These are phyloP conservation scores for Odobenus rosmarus DNA, from an alignment of 2,113 vertebrate species.

Conservation along the genomic window DNA sequence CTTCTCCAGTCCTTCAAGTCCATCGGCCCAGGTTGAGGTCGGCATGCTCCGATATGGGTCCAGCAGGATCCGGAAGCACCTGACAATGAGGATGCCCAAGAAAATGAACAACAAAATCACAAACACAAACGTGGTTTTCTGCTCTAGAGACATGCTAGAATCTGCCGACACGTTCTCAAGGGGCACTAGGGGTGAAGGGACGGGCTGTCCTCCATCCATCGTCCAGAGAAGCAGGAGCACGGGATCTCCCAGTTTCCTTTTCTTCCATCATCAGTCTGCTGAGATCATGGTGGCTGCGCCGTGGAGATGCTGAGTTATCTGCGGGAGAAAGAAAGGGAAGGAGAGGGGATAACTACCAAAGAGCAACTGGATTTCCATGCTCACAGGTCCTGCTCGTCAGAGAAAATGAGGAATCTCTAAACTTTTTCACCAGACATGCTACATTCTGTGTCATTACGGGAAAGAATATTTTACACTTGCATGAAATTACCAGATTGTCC, in stretches of 20 bases:
- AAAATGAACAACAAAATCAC: conserved; percentile 92
- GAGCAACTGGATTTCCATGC: not conserved
- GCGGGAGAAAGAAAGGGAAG: conserved; percentile 14
- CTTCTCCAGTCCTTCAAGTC: conserved; percentile 91
- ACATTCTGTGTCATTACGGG: not conserved
- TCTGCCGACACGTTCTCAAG: conserved; percentile 78
- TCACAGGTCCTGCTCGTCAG: not conserved
- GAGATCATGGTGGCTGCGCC: conserved; percentile 58
- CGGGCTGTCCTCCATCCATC: conserved; percentile 87
- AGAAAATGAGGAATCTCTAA: not conserved
- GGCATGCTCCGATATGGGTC: conserved; percentile 91
- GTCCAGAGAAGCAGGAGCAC: conserved; percentile 81
- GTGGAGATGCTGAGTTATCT: conserved; percentile 6
- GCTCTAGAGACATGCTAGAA: conserved; percentile 89
- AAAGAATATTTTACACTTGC: not conserved
- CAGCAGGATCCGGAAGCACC: conserved; percentile 91
- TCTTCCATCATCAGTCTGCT: conserved; percentile 78
- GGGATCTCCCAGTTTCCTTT: conserved; percentile 76
- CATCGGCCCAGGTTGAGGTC: conserved; percentile 90
- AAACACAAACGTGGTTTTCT: conserved; percentile 91
- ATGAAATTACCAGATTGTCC: conserved; percentile 1
- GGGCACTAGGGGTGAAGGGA: conserved; percentile 85
- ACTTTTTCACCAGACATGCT: not conserved
- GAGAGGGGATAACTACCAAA: not conserved
- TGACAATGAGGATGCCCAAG: conserved; percentile 90